Base-by-base conservation (phyloP, 2,888 invertebrate species). In the Sesia bembeciformis region DNA sequence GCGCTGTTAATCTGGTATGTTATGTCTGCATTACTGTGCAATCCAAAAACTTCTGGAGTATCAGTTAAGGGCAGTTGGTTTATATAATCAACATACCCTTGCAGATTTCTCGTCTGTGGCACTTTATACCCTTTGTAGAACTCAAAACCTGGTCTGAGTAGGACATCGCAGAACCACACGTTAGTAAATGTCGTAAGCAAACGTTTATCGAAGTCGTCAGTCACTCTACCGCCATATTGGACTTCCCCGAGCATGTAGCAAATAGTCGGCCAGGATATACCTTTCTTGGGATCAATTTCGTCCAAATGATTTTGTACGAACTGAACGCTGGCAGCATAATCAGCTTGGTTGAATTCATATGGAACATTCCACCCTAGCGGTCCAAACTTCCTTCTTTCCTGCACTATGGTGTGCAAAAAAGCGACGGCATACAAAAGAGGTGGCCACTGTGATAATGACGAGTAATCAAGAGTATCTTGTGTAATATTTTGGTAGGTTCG, bases 201-300 rank as follows among this genome's bases (percentile, higher is more conserved):
- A 41, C 98, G 92, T 81, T 98, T 98, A 83, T 98, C 98, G 74
- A 97, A 98, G 78, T 98, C 98, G 72, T 98, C 98, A 0, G 98
- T 98, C 0, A 98, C 98, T 64, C 98, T 90, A 3, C 98, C 98
- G 7, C 97, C 97, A 64, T 94, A 94, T 67, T 93, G 92, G 3
- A 95, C 96, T 85, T 98, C 98, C 41, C 98, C 98, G 42, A 98
- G 93, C 98, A 98, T 98, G 76, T 98, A 98, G 75, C 98, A 97
- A 5, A 98, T 94, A 0, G 98, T 98, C 38, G 96, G 96, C 98
- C 98, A 98, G 0, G 98, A 98, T 58, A 98, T 96, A 39, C 98
- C 98, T 88, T 97, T 97, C 75, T 98, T 98, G 0, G 97, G 96
- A 79, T 98, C 98, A 91, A 98, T 96, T 76, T 98, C 98, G 74